Conservation (phyloP, 2,888 invertebrate species). For the Vandiemenella viatica region DNA sequence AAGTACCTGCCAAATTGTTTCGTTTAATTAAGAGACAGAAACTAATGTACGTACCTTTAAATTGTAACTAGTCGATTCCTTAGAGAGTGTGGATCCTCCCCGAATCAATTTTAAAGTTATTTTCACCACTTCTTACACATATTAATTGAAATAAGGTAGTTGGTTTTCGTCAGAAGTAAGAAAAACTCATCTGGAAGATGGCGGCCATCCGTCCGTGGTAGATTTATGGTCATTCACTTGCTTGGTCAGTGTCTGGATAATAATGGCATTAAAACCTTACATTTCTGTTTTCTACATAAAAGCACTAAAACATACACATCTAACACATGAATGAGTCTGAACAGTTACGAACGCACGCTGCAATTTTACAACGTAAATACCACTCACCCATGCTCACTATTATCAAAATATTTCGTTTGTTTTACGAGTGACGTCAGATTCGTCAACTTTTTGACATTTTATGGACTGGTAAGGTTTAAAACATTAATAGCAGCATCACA, state of each 20-base stretch:
- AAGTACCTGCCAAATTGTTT: conserved; percentile 7
- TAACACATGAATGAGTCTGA: not conserved
- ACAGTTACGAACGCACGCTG: not conserved
- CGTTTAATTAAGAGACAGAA: conserved; percentile 4
- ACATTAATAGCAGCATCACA: no score
- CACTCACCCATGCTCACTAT: not conserved
- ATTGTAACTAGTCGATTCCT: conserved; percentile 12
- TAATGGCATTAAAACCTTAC: not conserved
- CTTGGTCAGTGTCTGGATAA: conserved; percentile 8
- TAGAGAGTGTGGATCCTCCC: conserved; percentile 9
- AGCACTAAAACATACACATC: not conserved
- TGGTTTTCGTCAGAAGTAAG: conserved; percentile 23
- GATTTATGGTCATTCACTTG: conserved; percentile 21
- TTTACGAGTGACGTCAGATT: no score
- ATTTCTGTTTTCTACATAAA: not conserved
- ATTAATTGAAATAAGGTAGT: conserved; percentile 15
- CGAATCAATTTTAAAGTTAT: conserved; percentile 5
- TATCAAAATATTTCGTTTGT: not conserved
- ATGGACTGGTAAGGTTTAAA: no score
- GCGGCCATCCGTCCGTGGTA: conserved; percentile 35
- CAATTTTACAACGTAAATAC: not conserved
- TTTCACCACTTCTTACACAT: conserved; percentile 11
- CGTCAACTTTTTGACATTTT: no score
- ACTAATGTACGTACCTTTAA: conserved; percentile 13
- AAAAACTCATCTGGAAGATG: conserved; percentile 42